phyloP scores from a whole-genome alignment of 2,888 invertebrate genomes.

The Celastrina argiolus region DNA sequence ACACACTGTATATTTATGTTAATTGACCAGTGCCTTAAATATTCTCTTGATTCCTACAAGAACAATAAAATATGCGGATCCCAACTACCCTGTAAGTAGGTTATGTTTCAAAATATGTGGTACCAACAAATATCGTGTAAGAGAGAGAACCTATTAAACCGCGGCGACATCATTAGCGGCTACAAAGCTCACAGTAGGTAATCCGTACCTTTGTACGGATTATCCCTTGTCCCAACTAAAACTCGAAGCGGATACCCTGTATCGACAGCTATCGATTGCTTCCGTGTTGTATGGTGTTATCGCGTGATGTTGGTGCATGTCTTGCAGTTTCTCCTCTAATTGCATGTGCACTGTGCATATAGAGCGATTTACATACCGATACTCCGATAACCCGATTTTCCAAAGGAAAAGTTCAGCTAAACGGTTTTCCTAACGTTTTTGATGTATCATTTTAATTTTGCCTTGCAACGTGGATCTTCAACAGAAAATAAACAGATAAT shows the following conservation, averaged over 20 bases:
- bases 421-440: background rate
- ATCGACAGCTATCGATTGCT: background rate
- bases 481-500: background rate
- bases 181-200: constrained; percentile 1
- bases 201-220: constrained; percentile 21
- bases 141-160: constrained; percentile 12
- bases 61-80: background rate
- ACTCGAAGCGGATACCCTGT: background rate
- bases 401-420: background rate
- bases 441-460: background rate
- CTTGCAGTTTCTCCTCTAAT: constrained; percentile 19
- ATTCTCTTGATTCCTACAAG: too few relatives aligned
- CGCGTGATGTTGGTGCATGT: constrained; percentile 21
- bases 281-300: constrained; percentile 21
- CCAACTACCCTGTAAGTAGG: background rate
- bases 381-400: constrained; percentile 12
- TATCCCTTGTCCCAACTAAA: constrained; percentile 15
- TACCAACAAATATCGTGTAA: background rate
- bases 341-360: constrained; percentile 22
- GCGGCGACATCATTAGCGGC: constrained; percentile 10
- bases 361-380: constrained; percentile 20
- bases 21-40: too few relatives aligned
- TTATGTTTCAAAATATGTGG: background rate
- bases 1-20: too few relatives aligned
- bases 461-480: background rate